Conservation (phyloP, 2,113 vertebrate species). For the Psophia crepitans region DNA sequence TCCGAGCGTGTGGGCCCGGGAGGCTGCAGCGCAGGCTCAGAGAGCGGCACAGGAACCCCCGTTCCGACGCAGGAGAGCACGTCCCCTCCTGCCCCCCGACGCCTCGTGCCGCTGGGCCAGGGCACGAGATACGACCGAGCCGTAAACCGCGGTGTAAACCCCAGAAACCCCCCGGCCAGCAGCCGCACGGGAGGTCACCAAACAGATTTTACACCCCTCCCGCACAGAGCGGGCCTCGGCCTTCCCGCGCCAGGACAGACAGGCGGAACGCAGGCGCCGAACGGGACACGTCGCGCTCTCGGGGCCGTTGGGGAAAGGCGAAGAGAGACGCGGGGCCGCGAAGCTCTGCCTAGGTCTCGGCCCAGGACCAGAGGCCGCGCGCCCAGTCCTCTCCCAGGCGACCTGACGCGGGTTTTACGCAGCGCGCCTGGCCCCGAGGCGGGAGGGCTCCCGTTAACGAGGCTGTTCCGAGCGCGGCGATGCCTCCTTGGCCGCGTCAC, state of each 20-base stretch:
- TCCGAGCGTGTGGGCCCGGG: rapidly evolving
- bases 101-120: not conserved
- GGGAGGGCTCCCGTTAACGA: not conserved
- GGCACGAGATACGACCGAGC: rapidly evolving
- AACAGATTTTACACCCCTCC: not conserved
- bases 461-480: not conserved
- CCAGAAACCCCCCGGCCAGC: not conserved
- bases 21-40: not conserved
- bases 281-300: not conserved
- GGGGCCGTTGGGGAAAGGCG: rapidly evolving
- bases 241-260: not conserved
- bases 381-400: not conserved
- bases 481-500: not conserved
- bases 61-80: no score
- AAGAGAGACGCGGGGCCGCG: not conserved
- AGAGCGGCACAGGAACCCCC: not conserved
- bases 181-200: not conserved
- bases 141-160: not conserved
- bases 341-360: no score
- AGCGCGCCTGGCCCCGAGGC: not conserved
- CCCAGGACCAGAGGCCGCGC: not conserved
- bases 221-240: rapidly evolving
- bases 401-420: not conserved
- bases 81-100: not conserved
- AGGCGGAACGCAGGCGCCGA: rapidly evolving